Evolutionary conservation across 2,888 invertebrate genomes (phyloP).

Genomic region (Drosophila ustulata): DNA sequence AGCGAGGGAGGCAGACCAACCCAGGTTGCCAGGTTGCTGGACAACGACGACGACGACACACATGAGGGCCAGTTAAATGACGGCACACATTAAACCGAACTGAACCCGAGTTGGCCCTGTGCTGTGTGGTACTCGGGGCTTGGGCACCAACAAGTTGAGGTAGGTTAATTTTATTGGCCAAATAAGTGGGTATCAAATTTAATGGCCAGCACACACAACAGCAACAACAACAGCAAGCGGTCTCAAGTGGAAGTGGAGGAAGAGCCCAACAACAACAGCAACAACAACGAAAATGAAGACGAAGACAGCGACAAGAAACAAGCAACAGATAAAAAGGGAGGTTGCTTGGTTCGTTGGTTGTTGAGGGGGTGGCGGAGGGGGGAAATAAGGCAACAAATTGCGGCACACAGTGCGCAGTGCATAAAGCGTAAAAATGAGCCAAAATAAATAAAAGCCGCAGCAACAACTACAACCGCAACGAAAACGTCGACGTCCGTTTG

Average conservation of each 20-base stretch:
- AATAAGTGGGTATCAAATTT: constrained; percentile 82
- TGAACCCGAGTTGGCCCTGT: constrained; percentile 47
- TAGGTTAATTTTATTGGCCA: constrained; percentile 83
- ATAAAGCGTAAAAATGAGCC: constrained; percentile 77
- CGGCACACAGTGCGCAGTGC: constrained; percentile 63
- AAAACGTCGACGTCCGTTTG: constrained; percentile 56
- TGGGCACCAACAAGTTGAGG: constrained; percentile 70
- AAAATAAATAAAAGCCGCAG: constrained; percentile 75
- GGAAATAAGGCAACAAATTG: constrained; percentile 39
- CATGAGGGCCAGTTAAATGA: constrained; percentile 53
- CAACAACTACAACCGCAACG: constrained; percentile 24
- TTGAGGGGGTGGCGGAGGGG: neutral
- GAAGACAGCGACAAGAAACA: constrained; percentile 9
- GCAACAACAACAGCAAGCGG: constrained; percentile 23
- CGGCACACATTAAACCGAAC: constrained; percentile 46
- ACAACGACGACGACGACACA: constrained; percentile 14
- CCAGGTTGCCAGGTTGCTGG: constrained; percentile 25
- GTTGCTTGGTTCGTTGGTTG: neutral
- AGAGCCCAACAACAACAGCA: constrained; percentile 24
- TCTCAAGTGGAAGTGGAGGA: constrained; percentile 10
- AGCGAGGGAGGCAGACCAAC: constrained; percentile 17
- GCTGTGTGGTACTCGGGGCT: constrained; percentile 13
- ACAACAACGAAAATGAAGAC: constrained; percentile 32
- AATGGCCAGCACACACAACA: constrained; percentile 59
- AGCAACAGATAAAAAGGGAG: constrained; percentile 20